These are phyloP conservation scores for Mesocricetus auratus DNA, from an alignment of 2,113 vertebrate genomes.

Conservation along the genomic window DNA sequence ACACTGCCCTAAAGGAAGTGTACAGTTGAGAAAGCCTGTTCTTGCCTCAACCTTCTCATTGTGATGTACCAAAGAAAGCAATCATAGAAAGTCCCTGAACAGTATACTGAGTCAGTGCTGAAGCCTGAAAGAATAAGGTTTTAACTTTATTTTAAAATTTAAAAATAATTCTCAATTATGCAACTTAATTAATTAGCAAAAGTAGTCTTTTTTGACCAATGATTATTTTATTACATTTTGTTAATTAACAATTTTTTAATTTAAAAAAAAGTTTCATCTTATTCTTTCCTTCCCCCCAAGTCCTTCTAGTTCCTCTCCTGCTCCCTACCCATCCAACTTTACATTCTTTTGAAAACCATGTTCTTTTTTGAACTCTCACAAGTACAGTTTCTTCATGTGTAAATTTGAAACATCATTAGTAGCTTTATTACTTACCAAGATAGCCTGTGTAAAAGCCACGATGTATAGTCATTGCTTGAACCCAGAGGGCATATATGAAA, in stretches of 20 bases:
- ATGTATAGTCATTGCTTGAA: background rate
- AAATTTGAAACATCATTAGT: background rate
- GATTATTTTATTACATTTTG: background rate
- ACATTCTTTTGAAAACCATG: background rate
- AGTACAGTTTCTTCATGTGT: background rate
- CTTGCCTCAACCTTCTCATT: background rate
- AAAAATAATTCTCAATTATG: background rate
- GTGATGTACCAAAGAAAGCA: background rate
- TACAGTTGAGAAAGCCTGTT: background rate
- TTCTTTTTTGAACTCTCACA: constrained; percentile 15
- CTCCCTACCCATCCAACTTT: background rate
- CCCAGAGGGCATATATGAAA: background rate
- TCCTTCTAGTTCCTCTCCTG: background rate
- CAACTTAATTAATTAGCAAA: constrained; percentile 31
- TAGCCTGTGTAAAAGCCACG: background rate
- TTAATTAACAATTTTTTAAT: background rate
- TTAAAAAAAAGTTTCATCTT: background rate
- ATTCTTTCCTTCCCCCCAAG: background rate
- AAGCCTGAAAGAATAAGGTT: background rate
- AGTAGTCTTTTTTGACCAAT: background rate
- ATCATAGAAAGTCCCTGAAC: background rate
- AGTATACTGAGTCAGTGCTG: background rate
- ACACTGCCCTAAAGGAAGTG: background rate
- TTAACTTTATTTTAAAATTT: background rate
- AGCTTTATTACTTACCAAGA: background rate